Base-by-base conservation (phyloP, 2,797 vertebrate genomes). In the Pampus argenteus region DNA sequence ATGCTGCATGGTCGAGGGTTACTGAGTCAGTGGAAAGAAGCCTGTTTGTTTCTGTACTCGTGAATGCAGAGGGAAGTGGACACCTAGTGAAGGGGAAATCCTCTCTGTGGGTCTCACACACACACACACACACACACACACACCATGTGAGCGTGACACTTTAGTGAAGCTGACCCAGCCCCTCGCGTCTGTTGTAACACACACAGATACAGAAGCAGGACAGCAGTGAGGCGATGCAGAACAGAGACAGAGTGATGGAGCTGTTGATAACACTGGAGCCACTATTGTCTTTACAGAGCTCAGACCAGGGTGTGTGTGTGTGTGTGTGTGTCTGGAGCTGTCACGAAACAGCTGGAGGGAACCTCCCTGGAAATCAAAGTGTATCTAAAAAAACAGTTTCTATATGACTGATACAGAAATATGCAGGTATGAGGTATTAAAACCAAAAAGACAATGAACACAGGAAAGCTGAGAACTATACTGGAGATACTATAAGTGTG, bases 221-320 rank as follows among this genome's bases (percentile, higher is more conserved):
- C 68, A 82, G 78, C 76, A 72, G 74, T 76, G 84, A 87, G 61
- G 74, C 77, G 80, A 84, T 78, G 75, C 65, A 78, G 79, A 76
- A 64, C 86, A 89, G 87, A 93, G 89, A 88, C 90, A 75, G 66
- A 57, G 70, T 51, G 88, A 93, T 92, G 82, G 82, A 82, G 77
- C 69, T 57, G 70, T 34, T 66, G 92, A 94, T 94, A 93, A 92
- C 85, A 65, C 75, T 52, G 83, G 90, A 92, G 92, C 83, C 80
- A 7, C 70, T 68, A 92, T 93, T 93, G 91, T 94, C 81, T 89
- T 65, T 49, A 25, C 42, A 64, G 69, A 71, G 74, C 71, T 68
- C 71, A 75, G 80, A 72, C 60, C 42, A 47, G 71, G 69, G 77
- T 69, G 81, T 62, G 78, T 74, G 80, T 79, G 34, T 69, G 59